phyloP scores from a whole-genome alignment of 2,797 vertebrate genomes.

The Pangasius djambal region DNA sequence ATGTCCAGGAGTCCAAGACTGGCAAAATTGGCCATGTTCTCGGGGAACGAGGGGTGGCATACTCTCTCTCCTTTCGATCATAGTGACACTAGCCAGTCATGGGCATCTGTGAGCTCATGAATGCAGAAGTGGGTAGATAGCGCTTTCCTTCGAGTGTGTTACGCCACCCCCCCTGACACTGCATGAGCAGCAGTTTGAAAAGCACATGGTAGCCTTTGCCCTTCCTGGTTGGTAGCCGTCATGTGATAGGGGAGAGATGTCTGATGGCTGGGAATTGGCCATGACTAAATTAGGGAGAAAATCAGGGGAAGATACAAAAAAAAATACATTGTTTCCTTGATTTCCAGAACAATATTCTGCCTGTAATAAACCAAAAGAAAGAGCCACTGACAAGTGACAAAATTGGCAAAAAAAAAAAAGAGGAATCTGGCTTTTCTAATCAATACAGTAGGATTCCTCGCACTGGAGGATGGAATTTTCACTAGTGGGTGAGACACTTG shows the following conservation, averaged over 20 bases:
- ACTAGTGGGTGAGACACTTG: neutral
- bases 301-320: neutral
- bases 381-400: neutral
- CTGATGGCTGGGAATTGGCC: neutral
- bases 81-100: neutral
- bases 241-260: neutral
- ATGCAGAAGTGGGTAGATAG: neutral
- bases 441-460: neutral
- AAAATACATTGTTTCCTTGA: neutral
- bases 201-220: neutral
- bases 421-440: neutral
- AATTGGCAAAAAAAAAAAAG: neutral
- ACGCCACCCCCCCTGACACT: too few species aligned
- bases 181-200: neutral
- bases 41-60: neutral
- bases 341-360: neutral
- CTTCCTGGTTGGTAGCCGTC: neutral
- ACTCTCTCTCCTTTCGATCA: neutral
- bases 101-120: neutral
- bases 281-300: neutral
- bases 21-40: neutral
- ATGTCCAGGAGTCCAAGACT: neutral
- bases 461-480: neutral
- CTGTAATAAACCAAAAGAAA: neutral
- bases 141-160: neutral